Evolutionary conservation across 2,113 vertebrate species (phyloP).

Genomic region (Mugil cephalus): DNA sequence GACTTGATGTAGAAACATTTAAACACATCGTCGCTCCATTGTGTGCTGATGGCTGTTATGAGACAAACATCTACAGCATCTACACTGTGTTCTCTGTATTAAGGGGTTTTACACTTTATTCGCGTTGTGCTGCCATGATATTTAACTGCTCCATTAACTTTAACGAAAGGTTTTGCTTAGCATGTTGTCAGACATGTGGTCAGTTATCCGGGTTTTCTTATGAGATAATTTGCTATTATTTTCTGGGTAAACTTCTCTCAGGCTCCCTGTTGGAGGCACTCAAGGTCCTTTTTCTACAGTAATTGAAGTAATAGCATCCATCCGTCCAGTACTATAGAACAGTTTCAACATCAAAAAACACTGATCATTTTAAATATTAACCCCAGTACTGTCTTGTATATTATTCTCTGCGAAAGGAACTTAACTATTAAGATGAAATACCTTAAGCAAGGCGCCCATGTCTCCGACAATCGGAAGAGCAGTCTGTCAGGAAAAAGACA

Average conservation of each 20-base stretch:
- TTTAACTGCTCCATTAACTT: conserved; percentile 12
- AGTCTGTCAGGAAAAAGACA: conserved; percentile 82
- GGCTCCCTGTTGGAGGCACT: conserved; percentile 62
- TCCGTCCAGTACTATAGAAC: neutral
- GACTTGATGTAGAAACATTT: no score
- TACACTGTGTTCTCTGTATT: neutral
- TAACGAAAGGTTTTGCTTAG: conserved; percentile 11
- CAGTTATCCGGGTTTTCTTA: neutral
- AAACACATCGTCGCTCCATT: no score
- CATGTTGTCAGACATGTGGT: conserved; percentile 12
- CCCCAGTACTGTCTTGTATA: neutral
- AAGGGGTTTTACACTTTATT: conserved; percentile 1
- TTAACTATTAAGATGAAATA: conserved; percentile 72
- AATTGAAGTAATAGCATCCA: neutral
- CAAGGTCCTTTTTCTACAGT: conserved; percentile 34
- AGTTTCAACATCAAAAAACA: conserved; percentile 22
- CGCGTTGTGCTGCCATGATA: neutral
- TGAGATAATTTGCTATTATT: conserved; percentile 5
- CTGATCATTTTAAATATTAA: conserved; percentile 21
- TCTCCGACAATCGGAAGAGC: conserved; percentile 96
- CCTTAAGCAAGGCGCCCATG: conserved; percentile 92
- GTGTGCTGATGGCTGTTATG: no score
- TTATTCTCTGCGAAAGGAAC: conserved; percentile 9
- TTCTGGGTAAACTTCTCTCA: conserved; percentile 29
- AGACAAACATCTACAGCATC: neutral